phyloP scores from a whole-genome alignment of 2,797 vertebrate species.

The Sphaeramia orbicularis region DNA sequence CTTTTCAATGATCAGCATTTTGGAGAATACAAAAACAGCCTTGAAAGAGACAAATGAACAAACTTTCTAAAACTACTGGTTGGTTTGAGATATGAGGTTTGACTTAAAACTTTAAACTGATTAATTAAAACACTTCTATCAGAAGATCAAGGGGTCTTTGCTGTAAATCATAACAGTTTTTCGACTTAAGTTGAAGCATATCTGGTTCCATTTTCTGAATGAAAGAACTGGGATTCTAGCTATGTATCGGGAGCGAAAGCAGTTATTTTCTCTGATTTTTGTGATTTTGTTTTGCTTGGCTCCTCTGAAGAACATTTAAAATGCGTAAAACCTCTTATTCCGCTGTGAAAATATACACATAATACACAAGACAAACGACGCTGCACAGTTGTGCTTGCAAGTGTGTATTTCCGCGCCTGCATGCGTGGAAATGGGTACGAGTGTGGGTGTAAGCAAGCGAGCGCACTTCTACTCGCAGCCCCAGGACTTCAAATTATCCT shows the following conservation, averaged over 20 bases:
- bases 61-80: background rate
- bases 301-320: slow-evolving; percentile 41
- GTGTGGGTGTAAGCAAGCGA: slow-evolving; percentile 50
- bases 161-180: too few species aligned
- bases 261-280: slow-evolving; percentile 33
- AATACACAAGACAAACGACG: slow-evolving; percentile 30
- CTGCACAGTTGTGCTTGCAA: background rate
- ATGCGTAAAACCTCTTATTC: slow-evolving; percentile 28
- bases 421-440: slow-evolving; percentile 3
- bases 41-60: background rate
- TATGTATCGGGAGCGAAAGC: background rate
- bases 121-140: too few species aligned
- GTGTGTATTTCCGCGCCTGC: slow-evolving; percentile 28
- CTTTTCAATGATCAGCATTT: background rate
- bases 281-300: slow-evolving; percentile 30
- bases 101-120: background rate
- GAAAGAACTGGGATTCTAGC: slow-evolving; percentile 2
- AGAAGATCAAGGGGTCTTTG: too few species aligned
- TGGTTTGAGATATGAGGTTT: background rate
- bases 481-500: slow-evolving; percentile 75
- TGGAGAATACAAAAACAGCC: background rate
- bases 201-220: background rate
- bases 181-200: too few species aligned
- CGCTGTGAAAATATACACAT: slow-evolving; percentile 38
- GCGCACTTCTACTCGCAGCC: slow-evolving; percentile 57